Evolutionary conservation across 2,797 vertebrate genomes (phyloP), one percentile per base, ranked within the genome.

Genomic region (Pelochelys cantorii): DNA sequence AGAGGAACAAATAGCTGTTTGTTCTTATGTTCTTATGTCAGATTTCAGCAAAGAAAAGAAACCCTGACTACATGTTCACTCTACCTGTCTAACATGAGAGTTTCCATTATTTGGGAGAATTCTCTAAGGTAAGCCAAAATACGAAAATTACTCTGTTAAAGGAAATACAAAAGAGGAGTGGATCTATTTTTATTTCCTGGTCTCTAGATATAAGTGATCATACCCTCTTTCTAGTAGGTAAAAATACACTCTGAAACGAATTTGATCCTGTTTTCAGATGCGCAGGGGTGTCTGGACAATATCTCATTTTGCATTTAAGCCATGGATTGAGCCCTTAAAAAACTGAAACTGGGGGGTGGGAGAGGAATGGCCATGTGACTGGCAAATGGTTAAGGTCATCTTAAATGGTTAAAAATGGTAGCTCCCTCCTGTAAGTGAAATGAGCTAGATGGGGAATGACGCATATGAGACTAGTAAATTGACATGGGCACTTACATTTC

Each of bases 401-500:
- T n/a, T 31, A 71, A 65, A 11, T n/a, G 22, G 23, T 31, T n/a
- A 89, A 87, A 71, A 15, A 5, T 0, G 48, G 0, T 0, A 1
- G 42, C n/a, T 79, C 71, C 85, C 68, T 79, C 52, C 83, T n/a
- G 42, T 23, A 1, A 3, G 0, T 2, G 27, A 74, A 7, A 52
- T 0, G 4, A 68, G 71, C 18, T 15, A 20, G 52, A 89, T 87
- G 1, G 0, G 1, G 54, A 88, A 54, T 75, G 29, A 37, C 10
- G 1, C 0, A 31, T 81, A 77, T 59, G 75, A 87, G 82, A 75
- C 53, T 0, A 5, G 25, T 55, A 57, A 20, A 27, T 84, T 53
- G 57, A 57, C 10, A 48, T 0, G 54, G 93, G 78, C 92, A 98
- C 99, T 99, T 98, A 99, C 99, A 99, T 99, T 98, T 99, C 99